These are phyloP conservation scores for Dreissena rostriformis DNA, from an alignment of 1,140 invertebrate species.

Conservation along the genomic window DNA sequence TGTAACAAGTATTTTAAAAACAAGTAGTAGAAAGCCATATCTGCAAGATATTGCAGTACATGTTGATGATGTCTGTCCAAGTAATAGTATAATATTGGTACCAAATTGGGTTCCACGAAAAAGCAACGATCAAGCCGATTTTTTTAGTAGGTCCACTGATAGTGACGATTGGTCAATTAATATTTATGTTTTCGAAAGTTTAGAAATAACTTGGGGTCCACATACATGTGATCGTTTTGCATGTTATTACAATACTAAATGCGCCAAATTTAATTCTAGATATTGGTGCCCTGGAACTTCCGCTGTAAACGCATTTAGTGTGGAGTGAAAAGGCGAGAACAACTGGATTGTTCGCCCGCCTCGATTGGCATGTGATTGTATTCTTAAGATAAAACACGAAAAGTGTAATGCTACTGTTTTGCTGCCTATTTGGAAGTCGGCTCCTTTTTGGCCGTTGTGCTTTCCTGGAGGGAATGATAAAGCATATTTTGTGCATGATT, in stretches of 20 bases:
- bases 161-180: slow-evolving; percentile 41
- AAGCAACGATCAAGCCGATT: slow-evolving; percentile 25
- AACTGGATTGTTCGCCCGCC: slow-evolving; percentile 40
- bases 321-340: not conserved
- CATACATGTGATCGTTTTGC: slow-evolving; percentile 31
- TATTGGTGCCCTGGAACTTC: slow-evolving; percentile 42
- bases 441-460: slow-evolving; percentile 15
- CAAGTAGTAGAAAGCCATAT: not conserved
- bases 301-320: slow-evolving; percentile 35
- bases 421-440: slow-evolving; percentile 29
- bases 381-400: slow-evolving; percentile 2
- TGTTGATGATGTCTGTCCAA: slow-evolving; percentile 6
- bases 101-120: slow-evolving; percentile 36
- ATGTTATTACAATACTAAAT: slow-evolving; percentile 37
- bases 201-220: slow-evolving; percentile 31
- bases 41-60: slow-evolving; percentile 28
- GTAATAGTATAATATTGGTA: slow-evolving; percentile 12
- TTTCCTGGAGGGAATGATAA: not conserved
- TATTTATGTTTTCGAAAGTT: slow-evolving; percentile 12
- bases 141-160: slow-evolving; percentile 24
- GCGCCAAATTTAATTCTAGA: slow-evolving; percentile 31
- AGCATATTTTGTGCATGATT: slow-evolving; percentile 9
- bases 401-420: not conserved
- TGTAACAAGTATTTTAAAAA: slow-evolving; percentile 1
- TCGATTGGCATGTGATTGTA: not conserved